Evolutionary conservation across 92 coral and sea anemone species (phyloP), one percentile per base, ranked within the genome.

Genomic region (Porites cylindrica): DNA sequence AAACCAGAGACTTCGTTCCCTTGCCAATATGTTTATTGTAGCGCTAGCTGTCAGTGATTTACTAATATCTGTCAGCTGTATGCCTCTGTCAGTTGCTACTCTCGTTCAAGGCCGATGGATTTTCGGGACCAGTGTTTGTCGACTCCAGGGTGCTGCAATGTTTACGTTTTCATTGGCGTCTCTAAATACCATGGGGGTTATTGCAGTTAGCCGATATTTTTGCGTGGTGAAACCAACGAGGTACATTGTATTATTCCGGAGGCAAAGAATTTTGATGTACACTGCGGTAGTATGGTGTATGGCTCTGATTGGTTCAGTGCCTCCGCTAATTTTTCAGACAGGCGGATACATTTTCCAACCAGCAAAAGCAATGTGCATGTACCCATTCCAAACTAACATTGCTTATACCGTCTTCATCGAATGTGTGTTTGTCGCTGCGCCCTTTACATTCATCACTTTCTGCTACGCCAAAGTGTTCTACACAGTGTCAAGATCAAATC

Each of bases 11-110:
- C 93, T 93, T 56, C 85, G 90, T 52, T 87, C 88, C 10, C 73
- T 90, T 62, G 78, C 92, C 10, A 93, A 90, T 68, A 84, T 80
- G 63, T 90, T 90, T 76, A 82, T 90, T 10, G 86, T 93, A 21
- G 93, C 96, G 9, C 80, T 93, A 72, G 96, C 93, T 14, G 72
- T 90, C 51, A 90, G 92, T 17, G 93, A 93, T 24, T 87, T 93
- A 29, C 65, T 87, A 19, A 93, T 88, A 91, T 91, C 93, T 1
- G 51, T 85, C 19, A 76, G 91, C 70, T 79, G 93, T 76, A 93
- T 90, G 96, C 96, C 96, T 16, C 83, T 88, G 51, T 69, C 96
- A 2, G 73, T 90, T n/a, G 88, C 68, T 29, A 90, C 90, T 1
- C 85, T 88, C 13, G 59, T 83, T 19, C 81, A 76, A 1, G 93